phyloP scores from a whole-genome alignment of 2,888 invertebrate species.

The Phania funesta region DNA sequence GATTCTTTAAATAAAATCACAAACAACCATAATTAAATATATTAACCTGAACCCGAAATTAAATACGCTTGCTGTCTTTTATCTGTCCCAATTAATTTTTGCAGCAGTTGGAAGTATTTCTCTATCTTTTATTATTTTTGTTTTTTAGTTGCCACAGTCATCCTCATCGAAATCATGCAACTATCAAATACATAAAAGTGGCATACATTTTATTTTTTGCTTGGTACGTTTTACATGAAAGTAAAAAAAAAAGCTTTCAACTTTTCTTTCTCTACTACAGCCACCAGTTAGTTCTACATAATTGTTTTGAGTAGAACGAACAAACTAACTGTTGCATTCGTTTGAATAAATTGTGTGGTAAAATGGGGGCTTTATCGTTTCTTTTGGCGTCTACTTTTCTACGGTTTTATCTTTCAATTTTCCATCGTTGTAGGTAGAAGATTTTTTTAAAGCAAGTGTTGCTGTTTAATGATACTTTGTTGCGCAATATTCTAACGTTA shows the following conservation, averaged over 20 bases:
- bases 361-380: conserved; percentile 19
- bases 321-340: conserved; percentile 30
- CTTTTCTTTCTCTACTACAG: background rate
- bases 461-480: conserved; percentile 23
- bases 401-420: conserved; percentile 23
- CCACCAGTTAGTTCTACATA: background rate
- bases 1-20: conserved; percentile 22
- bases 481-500: conserved; percentile 38
- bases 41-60: conserved; percentile 60
- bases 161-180: conserved; percentile 56
- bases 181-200: conserved; percentile 47
- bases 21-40: conserved; percentile 14
- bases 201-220: conserved; percentile 26
- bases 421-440: background rate
- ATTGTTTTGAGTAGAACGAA: background rate
- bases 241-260: background rate
- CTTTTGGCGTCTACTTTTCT: background rate
- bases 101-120: conserved; percentile 9
- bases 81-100: conserved; percentile 58
- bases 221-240: conserved; percentile 6
- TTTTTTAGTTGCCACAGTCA: conserved; percentile 61
- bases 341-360: conserved; percentile 39
- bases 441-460: conserved; percentile 38
- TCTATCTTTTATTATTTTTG: background rate
- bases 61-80: conserved; percentile 50